A percentile compares a stretch with the other conserved stretches of the same genome.
phyloP scores from a whole-genome alignment of 2,113 vertebrate genomes.

The Spilogale gracilis region DNA sequence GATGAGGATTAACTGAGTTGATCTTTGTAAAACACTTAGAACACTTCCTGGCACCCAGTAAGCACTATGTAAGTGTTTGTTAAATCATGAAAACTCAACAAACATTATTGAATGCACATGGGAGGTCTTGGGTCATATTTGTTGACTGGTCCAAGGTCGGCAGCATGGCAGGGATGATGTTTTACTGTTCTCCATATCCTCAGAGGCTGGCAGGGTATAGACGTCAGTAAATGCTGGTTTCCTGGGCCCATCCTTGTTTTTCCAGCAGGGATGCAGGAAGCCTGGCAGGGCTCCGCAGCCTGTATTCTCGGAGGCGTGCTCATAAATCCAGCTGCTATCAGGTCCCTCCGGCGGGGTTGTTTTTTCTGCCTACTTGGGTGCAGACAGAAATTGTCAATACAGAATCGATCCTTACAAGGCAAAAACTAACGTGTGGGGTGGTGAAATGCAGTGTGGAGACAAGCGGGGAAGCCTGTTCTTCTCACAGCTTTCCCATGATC shows the following conservation, averaged over 20 bases:
- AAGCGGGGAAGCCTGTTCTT: neutral
- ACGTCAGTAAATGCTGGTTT: neutral
- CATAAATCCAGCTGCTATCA: neutral
- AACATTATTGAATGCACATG: slow-evolving; percentile 41
- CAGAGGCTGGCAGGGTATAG: neutral
- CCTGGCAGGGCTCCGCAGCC: neutral
- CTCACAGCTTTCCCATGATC: neutral
- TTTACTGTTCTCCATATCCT: neutral
- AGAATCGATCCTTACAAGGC: neutral
- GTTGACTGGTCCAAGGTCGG: neutral
- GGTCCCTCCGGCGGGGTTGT: neutral
- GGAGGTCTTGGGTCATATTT: neutral
- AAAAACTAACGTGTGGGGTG: neutral
- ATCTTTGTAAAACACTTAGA: slow-evolving; percentile 43
- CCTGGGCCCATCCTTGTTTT: neutral
- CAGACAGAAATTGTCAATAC: slow-evolving; percentile 68
- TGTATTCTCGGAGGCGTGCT: neutral
- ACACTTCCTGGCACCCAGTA: neutral
- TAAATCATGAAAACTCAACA: neutral
- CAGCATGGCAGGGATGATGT: neutral
- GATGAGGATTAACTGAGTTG: neutral
- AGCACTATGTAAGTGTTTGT: slow-evolving; percentile 38
- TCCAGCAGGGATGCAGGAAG: neutral
- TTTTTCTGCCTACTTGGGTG: slow-evolving; percentile 27
- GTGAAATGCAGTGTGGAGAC: neutral